Base-by-base conservation (phyloP, 2,888 invertebrate genomes). In the Polyommatus icarus region DNA sequence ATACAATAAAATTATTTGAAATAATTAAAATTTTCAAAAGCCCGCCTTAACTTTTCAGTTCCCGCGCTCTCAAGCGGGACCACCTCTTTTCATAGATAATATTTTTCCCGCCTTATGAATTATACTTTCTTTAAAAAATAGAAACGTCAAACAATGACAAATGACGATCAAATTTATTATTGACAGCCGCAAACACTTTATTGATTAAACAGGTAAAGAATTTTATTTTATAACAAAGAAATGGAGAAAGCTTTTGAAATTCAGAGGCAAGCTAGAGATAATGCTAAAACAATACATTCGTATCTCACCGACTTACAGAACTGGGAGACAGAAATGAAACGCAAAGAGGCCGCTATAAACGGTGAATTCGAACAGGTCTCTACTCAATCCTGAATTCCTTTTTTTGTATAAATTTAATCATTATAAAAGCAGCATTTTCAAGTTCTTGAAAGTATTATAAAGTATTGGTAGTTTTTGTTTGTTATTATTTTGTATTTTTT, bases 281-380 rank as follows among this genome's bases (percentile, higher is more conserved):
- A 97, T 91, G 95, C 95, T 40, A 95, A 95, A 81, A 96, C 96
- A 85, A 89, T 97, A 77, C 95, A 96, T 84, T 95, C 94, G 81
- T 97, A 96, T 89, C 92, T 96, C 87, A 95, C 95, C 82, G 97
- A 97, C 86, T 91, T 98, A 85, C 95, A 96, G 87, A 94, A 94
- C 86, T 96, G 96, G 96, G 96, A 96, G 84, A 89, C 94, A 76
- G 96, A 96, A 87, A 97, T 97, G 96, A 96, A 96, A 90, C 93
- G 95, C 81, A 96, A 96, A 90, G 97, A 97, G 82, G 90, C 93
- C 79, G 95, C 95, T 83, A 85, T 96, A 81, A 90, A 89, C 82
- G 92, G 91, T 82, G 90, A 88, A 84, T 90, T 88, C 83, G 93
- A 91, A 87, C 92, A 94, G 94, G 94, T 94, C 92, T 87, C 85